Conservation (phyloP, 2,797 vertebrate species). For the Xiphorhynchus erythropygius region DNA sequence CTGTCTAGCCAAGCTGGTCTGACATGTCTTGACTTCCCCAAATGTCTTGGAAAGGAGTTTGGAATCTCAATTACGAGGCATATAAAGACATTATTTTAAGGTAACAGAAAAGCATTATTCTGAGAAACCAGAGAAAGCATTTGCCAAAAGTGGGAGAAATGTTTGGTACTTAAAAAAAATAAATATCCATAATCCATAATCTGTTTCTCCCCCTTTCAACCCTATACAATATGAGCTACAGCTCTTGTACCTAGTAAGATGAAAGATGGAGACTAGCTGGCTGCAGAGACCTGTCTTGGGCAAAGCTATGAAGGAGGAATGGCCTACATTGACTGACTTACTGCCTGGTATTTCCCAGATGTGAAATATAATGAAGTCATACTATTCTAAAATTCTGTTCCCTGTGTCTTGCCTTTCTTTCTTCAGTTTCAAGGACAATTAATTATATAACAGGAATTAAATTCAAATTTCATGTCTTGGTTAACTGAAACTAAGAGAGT, state of each 20-base stretch:
- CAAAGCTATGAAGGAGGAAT: background rate
- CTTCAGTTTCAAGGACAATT: constrained; percentile 24
- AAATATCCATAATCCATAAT: background rate
- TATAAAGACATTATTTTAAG: background rate
- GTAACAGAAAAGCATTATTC: background rate
- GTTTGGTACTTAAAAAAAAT: background rate
- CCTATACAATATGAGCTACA: background rate
- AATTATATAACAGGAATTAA: constrained; percentile 16
- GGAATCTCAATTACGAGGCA: background rate
- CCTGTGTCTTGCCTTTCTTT: background rate
- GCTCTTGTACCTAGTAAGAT: background rate
- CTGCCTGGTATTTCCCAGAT: background rate
- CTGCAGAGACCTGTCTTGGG: background rate
- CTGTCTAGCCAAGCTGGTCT: background rate
- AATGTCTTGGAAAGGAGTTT: background rate
- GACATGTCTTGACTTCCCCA: background rate
- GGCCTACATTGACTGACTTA: background rate
- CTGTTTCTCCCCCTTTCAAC: background rate
- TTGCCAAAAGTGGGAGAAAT: background rate
- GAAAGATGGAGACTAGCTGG: background rate
- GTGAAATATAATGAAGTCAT: background rate
- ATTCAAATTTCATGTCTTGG: constrained; percentile 14
- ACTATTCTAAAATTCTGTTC: background rate
- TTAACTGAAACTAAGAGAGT: constrained; percentile 41
- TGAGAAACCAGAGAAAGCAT: background rate